phyloP scores from a whole-genome alignment of 2,797 vertebrate genomes.

The Leontocebus nigricollis region DNA sequence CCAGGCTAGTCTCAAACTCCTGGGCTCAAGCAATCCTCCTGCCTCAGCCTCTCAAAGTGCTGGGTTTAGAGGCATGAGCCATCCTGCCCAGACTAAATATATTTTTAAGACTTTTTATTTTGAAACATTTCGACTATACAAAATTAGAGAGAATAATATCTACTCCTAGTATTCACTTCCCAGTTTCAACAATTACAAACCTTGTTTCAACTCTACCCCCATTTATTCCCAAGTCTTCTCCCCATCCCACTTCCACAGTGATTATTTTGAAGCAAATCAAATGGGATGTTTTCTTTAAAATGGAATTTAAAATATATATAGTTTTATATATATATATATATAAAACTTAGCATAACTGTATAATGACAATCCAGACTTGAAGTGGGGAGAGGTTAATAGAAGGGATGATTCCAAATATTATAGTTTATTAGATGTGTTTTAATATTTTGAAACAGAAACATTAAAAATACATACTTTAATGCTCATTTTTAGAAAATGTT shows the following conservation, averaged over 20 bases:
- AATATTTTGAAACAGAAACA: background rate
- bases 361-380: background rate
- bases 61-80: background rate
- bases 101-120: conserved; percentile 30
- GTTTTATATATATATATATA: background rate
- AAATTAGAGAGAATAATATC: background rate
- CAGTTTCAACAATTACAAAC: background rate
- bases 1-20: background rate
- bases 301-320: background rate
- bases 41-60: background rate
- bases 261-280: conserved; percentile 27
- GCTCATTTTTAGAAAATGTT: conserved; percentile 27
- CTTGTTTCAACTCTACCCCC: background rate
- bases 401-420: conserved; percentile 3
- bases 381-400: background rate
- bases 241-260: background rate
- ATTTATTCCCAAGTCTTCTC: background rate
- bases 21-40: background rate
- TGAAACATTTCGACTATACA: conserved; percentile 8
- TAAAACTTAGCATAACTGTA: background rate
- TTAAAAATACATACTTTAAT: background rate
- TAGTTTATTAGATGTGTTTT: background rate
- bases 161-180: background rate
- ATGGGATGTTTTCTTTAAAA: background rate
- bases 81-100: background rate